These are phyloP conservation scores for Okapia johnstoni DNA, from an alignment of 2,113 vertebrate genomes.

Conservation along the genomic window DNA sequence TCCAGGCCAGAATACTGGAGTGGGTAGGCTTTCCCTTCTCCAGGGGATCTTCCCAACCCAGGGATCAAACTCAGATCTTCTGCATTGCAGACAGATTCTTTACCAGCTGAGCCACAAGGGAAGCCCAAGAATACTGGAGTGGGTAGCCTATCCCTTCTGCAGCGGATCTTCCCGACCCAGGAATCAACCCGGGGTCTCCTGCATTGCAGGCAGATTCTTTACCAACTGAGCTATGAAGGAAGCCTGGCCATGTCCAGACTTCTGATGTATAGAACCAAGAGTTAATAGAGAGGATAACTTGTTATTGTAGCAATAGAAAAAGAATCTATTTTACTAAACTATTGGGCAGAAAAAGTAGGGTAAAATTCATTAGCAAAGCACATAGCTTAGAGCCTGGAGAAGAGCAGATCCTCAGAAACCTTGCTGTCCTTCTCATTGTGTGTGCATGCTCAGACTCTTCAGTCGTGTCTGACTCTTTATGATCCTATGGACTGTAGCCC, in stretches of 20 bases:
- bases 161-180: neutral
- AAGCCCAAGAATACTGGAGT: neutral
- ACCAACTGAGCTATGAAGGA: neutral
- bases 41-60: neutral
- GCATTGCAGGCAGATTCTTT: neutral
- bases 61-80: neutral
- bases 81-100: neutral
- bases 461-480: neutral
- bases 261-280: neutral
- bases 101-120: neutral
- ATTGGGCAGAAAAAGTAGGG: neutral
- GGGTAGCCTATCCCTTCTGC: neutral
- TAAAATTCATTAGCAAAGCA: neutral
- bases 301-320: neutral
- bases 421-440: neutral
- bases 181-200: neutral
- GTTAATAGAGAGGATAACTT: neutral
- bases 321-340: neutral
- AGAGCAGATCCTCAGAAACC: fast-evolving
- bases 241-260: neutral
- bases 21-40: neutral
- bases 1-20: neutral
- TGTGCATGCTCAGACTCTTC: neutral
- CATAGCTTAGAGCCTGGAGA: neutral
- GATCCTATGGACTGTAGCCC: neutral